Base-by-base conservation (phyloP, 2,113 vertebrate genomes). In the Etheostoma spectabile region DNA sequence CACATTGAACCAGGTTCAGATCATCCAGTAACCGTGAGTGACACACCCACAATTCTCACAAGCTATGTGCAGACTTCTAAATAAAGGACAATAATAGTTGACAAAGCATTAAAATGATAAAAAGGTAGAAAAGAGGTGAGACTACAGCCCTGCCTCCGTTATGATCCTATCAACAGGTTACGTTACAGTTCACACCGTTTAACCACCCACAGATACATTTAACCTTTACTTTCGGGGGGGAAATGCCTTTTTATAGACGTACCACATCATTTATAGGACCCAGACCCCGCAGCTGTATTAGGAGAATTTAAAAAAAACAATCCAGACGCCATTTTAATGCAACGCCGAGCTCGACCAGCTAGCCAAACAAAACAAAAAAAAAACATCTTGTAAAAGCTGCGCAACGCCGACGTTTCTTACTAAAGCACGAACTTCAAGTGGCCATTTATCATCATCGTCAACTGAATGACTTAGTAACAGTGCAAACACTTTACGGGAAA, bases 321-420 rank as follows among this genome's bases (percentile, higher is more conserved):
- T 10, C 79, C 74, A 78, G 91, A 90, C 93, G 93, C 93, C 93
- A 94, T 94, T 92, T 94, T 94, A 89, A 57, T 88, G 84, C 55
- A 49, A 52, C 21, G n/a, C 76, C 60, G 51, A 60, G 52, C 15
- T 68, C 8, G 45, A 21, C 24, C 52, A 64, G 59, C 33, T 35
- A 19, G 77, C 73, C 60, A n/a, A n/a, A n/a, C n/a, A n/a, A n/a
- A 55, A 27, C 27, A 27, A 27, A 56, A 52, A 78, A 55, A 77
- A 59, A 22, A 27, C 22, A 30, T 30, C 30, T 57, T 30, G 38
- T n/a, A 22, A 38, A 66, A 52, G 53, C 82, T 16, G 38, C 13
- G 21, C 15, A 46, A 35, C 6, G 48, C 14, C 22, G 19, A 59
- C 64, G 38, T 15, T 15, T 15, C 60, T 55, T 4, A 18, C 14